Conservation (phyloP, 2,113 vertebrate species). For the Danionella cerebrum region DNA sequence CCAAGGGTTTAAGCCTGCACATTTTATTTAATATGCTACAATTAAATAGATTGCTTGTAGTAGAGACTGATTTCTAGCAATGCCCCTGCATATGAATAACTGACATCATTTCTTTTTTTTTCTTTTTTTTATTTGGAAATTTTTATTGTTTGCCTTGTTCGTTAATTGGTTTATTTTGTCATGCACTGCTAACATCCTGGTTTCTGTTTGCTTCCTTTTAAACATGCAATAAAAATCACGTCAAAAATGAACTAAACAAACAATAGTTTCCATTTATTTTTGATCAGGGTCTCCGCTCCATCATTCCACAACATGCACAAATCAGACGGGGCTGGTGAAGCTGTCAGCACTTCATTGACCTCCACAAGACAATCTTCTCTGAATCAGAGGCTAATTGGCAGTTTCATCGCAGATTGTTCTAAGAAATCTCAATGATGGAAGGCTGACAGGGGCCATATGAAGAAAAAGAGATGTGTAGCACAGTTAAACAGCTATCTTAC, state of each 20-base stretch:
- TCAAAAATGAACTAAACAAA: neutral
- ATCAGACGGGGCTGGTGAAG: constrained; percentile 28
- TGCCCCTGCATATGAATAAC: too few relatives aligned
- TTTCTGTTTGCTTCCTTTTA: too few relatives aligned
- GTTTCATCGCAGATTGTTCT: constrained; percentile 37
- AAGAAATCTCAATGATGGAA: constrained; percentile 26
- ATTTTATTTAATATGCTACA: too few relatives aligned
- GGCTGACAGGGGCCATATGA: neutral
- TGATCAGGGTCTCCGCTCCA: neutral
- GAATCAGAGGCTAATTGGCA: constrained; percentile 34
- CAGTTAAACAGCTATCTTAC: neutral
- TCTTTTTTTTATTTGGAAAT: too few relatives aligned
- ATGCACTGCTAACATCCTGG: too few relatives aligned
- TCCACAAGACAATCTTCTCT: constrained; percentile 32
- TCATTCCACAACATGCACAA: constrained; percentile 10
- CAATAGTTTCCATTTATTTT: neutral
- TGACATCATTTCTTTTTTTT: too few relatives aligned
- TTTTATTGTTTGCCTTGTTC: too few relatives aligned
- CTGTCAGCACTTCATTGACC: constrained; percentile 32
- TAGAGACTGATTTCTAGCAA: too few relatives aligned
- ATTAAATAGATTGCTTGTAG: too few relatives aligned
- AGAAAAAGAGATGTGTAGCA: neutral
- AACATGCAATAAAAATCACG: neutral
- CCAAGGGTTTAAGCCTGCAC: too few relatives aligned
- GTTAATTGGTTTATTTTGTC: too few relatives aligned